Percentiles rank a stretch among this genome's conserved stretches.
phyloP scores from a whole-genome alignment of 2,797 vertebrate species.

The Tokudaia tokunoshimensis region DNA sequence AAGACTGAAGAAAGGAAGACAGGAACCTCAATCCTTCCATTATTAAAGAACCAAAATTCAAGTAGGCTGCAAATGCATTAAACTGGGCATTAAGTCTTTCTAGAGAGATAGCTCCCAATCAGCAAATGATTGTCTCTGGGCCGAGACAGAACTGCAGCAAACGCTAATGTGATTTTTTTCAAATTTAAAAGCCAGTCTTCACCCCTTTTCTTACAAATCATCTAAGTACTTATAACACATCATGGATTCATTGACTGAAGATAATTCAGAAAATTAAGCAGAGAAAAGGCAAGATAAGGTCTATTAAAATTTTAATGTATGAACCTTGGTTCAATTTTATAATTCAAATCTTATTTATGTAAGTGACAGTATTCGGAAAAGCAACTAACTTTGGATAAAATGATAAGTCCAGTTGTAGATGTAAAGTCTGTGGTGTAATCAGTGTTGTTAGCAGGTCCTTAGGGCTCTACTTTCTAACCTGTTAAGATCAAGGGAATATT shows the following conservation, averaged over 20 bases:
- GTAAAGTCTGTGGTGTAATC: background rate
- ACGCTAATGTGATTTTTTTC: background rate
- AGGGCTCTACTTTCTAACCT: background rate
- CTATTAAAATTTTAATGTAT: slow-evolving; percentile 63
- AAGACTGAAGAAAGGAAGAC: background rate
- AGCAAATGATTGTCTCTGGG: background rate
- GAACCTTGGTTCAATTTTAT: background rate
- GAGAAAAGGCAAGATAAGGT: background rate
- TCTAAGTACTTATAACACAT: background rate
- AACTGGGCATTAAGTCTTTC: slow-evolving; percentile 19
- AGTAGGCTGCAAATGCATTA: slow-evolving; percentile 48
- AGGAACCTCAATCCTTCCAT: slow-evolving; percentile 56
- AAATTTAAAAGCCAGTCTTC: slow-evolving; percentile 5
- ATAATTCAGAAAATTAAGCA: slow-evolving; percentile 14
- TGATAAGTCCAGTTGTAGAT: background rate
- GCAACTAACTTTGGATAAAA: background rate
- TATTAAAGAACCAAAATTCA: slow-evolving; percentile 71
- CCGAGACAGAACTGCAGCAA: slow-evolving; percentile 1
- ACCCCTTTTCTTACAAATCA: background rate
- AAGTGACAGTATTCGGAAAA: slow-evolving; percentile 20
- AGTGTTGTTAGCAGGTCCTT: background rate
- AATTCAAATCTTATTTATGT: background rate
- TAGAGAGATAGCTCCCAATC: slow-evolving; percentile 33
- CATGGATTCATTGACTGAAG: background rate
- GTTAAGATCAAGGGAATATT: background rate